Evolutionary conservation across 1,140 invertebrate species (phyloP).

Genomic region (Calephelis virginiensis): DNA sequence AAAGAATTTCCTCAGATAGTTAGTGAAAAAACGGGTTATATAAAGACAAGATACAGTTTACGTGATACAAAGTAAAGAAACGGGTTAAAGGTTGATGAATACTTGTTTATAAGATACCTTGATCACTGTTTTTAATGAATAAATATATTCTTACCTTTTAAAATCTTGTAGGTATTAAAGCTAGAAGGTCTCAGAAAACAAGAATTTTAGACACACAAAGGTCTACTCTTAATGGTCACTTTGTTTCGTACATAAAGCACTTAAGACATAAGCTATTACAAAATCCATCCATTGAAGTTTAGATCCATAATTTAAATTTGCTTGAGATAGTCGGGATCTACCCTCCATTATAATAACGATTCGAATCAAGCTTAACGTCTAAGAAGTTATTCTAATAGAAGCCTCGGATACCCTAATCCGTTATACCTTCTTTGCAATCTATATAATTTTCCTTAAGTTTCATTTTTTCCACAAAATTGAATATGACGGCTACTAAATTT

Average conservation of each 20-base stretch:
- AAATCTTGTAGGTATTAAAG: no score
- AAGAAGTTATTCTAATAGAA: slow-evolving; percentile 27
- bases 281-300: slow-evolving; percentile 7
- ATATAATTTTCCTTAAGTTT: slow-evolving; percentile 34
- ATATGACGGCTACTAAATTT: slow-evolving; percentile 32
- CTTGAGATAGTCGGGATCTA: slow-evolving; percentile 3
- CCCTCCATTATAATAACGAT: slow-evolving; percentile 28
- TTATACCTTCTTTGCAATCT: slow-evolving; percentile 31
- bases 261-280: slow-evolving; percentile 1
- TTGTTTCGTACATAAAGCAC: not conserved
- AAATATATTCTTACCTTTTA: no score
- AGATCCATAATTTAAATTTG: slow-evolving; percentile 11
- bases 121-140: no score
- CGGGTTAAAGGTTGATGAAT: no score
- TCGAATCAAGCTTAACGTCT: slow-evolving; percentile 21
- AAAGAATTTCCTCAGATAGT: no score
- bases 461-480: slow-evolving; percentile 37
- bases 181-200: no score
- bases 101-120: no score
- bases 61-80: no score
- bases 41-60: no score
- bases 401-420: slow-evolving; percentile 27
- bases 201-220: not conserved
- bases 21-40: no score
- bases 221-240: not conserved